Evolutionary conservation across 2,888 invertebrate species (phyloP), one percentile per base, ranked within the genome.

Genomic region (Xestia xanthographa): DNA sequence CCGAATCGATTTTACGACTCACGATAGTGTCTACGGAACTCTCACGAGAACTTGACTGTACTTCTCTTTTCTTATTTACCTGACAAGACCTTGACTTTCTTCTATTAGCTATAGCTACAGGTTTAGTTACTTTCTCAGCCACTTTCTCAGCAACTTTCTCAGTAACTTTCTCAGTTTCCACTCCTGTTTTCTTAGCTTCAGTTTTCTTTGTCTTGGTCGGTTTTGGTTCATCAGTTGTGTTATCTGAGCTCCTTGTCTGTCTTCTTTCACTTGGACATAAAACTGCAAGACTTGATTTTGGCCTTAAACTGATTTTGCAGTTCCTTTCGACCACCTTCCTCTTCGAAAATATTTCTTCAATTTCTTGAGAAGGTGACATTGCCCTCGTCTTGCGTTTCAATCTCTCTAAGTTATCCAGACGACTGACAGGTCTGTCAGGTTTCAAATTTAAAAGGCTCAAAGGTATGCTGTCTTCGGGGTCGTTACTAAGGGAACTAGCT

Each of bases 381-480:
- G 97, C 97, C 80, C 97, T 93, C 20, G 97, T 94, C 87, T 97
- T 97, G 67, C 97, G 95, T 91, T 97, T 97, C n/a, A 95, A 89
- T 85, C 95, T 93, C 87, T 96, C 96, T 50, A 94, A 90, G 79
- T 92, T 94, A 72, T 96, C 95, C 34, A 95, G 87, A 68, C 93
- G 93, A 86, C 90, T 93, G 9, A 87, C 84, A 14, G 94, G 92
- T 86, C 93, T 92, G 50, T 93, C 94, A 48, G 93, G 84, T 92
- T 95, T 97, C 14, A 95, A 83, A 86, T 97, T 96, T 48, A 97
- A 93, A 75, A 97, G 92, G 85, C 96, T 96, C 70, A 97, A 94
- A 38, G 97, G 97, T 86, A 97, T 97, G 80, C 97, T 95, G 85
- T 97, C 97, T 88, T 97, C 97, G n/a, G 97, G 97, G 83, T 97